Conservation (phyloP, 2,797 vertebrate genomes). For the Poecile montanus region DNA sequence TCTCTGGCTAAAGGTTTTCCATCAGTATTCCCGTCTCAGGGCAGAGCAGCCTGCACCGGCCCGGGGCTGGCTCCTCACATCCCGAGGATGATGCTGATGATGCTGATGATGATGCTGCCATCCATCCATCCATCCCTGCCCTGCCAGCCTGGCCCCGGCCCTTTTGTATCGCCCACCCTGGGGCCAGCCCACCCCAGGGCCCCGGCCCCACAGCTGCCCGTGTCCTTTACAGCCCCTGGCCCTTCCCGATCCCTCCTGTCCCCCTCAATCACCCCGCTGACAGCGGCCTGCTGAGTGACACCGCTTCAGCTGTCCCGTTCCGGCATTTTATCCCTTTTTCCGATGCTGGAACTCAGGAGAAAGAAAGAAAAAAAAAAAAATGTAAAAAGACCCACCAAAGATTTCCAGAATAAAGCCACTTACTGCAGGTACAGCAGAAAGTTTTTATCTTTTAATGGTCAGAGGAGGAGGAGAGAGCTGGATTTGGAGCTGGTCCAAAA, state of each 20-base stretch:
- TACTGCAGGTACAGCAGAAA: neutral
- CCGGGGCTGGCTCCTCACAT: neutral
- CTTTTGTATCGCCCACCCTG: conserved; percentile 61
- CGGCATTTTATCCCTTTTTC: conserved; percentile 40
- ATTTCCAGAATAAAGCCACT: neutral
- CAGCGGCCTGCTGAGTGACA: conserved; percentile 89
- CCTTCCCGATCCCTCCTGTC: conserved; percentile 90
- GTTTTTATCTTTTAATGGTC: neutral
- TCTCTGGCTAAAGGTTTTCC: neutral
- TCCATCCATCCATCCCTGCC: neutral
- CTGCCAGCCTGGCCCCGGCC: neutral
- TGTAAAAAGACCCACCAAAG: neutral
- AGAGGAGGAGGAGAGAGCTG: neutral
- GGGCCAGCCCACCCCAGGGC: neutral
- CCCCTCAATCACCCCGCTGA: conserved; percentile 92
- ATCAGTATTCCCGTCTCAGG: neutral
- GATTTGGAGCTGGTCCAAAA: neutral
- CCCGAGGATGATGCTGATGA: no score
- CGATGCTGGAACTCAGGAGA: neutral
- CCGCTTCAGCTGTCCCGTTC: conserved; percentile 90
- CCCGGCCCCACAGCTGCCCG: conserved; percentile 91
- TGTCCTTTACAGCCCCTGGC: conserved; percentile 92
- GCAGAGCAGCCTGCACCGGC: neutral
- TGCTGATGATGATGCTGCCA: no score
- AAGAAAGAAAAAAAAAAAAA: neutral